A percentile compares a stretch with the other conserved stretches of the same genome.
Evolutionary conservation across 2,797 vertebrate genomes (phyloP).

Genomic region (Phataginus tricuspis): DNA sequence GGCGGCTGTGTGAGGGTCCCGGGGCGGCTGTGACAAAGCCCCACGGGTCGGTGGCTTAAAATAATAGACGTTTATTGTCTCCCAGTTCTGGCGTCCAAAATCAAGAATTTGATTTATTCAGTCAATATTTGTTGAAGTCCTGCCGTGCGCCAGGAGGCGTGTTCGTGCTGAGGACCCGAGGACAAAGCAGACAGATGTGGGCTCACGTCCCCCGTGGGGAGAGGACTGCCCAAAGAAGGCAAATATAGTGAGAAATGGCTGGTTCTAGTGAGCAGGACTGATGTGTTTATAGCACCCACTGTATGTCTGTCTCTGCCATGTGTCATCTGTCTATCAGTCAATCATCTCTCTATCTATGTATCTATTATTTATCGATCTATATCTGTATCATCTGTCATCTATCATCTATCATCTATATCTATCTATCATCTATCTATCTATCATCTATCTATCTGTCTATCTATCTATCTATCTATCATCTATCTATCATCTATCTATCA

Average conservation of each 20-base stretch:
- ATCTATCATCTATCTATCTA: no score
- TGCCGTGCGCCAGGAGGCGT: no score
- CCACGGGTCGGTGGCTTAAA: not conserved
- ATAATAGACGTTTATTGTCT: not conserved
- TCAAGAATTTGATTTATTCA: not conserved
- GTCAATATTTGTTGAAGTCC: not conserved
- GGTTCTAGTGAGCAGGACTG: not conserved
- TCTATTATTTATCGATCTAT: no score
- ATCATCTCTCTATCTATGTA: fast-evolving
- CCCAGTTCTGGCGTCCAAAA: not conserved
- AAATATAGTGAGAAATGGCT: no score
- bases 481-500: no score
- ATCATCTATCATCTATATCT: not conserved
- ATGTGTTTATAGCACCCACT: not conserved
- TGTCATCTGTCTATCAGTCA: no score
- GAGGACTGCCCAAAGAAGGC: not conserved
- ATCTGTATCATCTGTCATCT: no score
- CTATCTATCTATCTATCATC: not conserved
- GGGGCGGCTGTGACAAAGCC: not conserved
- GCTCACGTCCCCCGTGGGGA: not conserved
- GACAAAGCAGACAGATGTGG: not conserved
- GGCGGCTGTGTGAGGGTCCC: not conserved
- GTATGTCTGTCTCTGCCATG: not conserved
- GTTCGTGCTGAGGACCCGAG: not conserved
- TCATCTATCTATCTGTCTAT: no score